Conservation (phyloP, 2,113 vertebrate genomes). For the Stegostoma tigrinum region DNA sequence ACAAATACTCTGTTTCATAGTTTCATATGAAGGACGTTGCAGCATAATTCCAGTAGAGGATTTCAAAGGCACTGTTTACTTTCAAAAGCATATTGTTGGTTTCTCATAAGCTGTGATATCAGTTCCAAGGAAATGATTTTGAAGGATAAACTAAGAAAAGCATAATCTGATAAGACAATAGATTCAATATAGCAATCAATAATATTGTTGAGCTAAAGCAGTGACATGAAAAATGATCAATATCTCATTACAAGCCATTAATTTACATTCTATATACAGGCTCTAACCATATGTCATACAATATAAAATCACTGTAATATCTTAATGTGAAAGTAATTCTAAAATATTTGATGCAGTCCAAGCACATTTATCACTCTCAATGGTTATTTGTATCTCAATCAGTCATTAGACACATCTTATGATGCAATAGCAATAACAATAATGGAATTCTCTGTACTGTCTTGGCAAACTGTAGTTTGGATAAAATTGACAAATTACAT, state of each 20-base stretch:
- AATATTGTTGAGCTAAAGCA: neutral
- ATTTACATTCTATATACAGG: neutral
- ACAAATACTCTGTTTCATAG: too few relatives aligned
- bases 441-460: neutral
- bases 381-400: neutral
- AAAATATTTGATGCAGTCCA: neutral
- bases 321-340: neutral
- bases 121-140: neutral
- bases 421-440: neutral
- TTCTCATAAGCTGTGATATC: neutral
- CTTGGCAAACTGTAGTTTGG: neutral
- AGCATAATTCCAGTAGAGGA: neutral
- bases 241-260: constrained; percentile 26
- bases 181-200: neutral
- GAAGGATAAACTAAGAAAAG: neutral
- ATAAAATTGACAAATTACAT: neutral
- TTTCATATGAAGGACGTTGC: neutral
- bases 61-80: neutral
- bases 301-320: neutral
- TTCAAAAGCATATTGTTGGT: neutral
- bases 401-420: neutral
- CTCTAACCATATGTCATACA: neutral
- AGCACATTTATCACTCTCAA: neutral
- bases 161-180: neutral
- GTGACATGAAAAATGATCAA: constrained; percentile 22